Conservation (phyloP, 1,140 invertebrate genomes). For the Pachyrhynchus sulphureomaculatus region DNA sequence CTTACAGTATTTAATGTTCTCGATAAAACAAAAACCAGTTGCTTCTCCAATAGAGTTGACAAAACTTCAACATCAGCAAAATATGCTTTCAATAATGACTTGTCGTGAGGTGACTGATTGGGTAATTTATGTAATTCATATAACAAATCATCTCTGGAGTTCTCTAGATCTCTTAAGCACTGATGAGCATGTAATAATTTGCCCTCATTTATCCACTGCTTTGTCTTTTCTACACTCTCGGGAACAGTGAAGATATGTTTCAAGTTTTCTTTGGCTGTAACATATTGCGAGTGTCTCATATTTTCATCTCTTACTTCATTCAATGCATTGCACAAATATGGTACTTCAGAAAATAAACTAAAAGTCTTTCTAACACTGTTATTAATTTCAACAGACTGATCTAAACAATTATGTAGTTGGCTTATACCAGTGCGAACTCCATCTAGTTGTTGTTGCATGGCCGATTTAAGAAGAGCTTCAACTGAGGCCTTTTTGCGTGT, state of each 20-base stretch:
- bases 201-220: conserved; percentile 91
- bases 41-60: conserved; percentile 87
- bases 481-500: conserved; percentile 88
- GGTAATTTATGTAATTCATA: conserved; percentile 94
- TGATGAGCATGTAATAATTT: conserved; percentile 91
- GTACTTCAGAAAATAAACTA: conserved; percentile 65
- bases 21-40: conserved; percentile 85
- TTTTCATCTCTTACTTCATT: conserved; percentile 90
- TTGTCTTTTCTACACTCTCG: conserved; percentile 93
- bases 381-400: conserved; percentile 81
- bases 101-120: conserved; percentile 87
- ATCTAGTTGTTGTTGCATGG: conserved; percentile 96
- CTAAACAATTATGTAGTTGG: conserved; percentile 79
- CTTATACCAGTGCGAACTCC: conserved; percentile 92
- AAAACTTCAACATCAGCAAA: conserved; percentile 94
- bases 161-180: conserved; percentile 93
- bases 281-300: conserved; percentile 90
- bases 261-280: conserved; percentile 95
- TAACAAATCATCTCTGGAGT: conserved; percentile 91
- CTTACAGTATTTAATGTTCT: conserved; percentile 91
- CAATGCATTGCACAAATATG: conserved; percentile 73
- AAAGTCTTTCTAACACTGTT: conserved; percentile 63
- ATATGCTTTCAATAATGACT: conserved; percentile 89
- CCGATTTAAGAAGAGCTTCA: conserved; percentile 96
- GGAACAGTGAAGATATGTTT: conserved; percentile 98